These are phyloP conservation scores for Neogobius melanostomus DNA, from an alignment of 2,113 vertebrate genomes.

Conservation along the genomic window DNA sequence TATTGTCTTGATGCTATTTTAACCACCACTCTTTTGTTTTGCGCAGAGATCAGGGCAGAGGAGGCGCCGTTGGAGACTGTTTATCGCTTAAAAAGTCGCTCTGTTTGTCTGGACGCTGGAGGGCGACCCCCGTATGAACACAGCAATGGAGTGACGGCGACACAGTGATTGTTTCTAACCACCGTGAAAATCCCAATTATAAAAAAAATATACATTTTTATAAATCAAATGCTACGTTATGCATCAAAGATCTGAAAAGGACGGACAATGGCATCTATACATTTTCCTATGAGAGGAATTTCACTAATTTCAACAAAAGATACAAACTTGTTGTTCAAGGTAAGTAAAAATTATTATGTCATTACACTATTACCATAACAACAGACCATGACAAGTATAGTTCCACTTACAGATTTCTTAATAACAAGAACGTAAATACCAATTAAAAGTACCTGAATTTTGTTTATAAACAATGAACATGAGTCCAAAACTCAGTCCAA, in stretches of 20 bases:
- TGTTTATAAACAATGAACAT: too few species aligned
- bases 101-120: slow-evolving; percentile 24
- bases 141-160: fast-evolving
- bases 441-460: too few species aligned
- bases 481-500: too few species aligned
- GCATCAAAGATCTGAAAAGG: slow-evolving; percentile 28
- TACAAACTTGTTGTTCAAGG: slow-evolving; percentile 46
- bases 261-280: slow-evolving; percentile 38
- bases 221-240: neutral
- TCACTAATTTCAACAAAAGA: fast-evolving
- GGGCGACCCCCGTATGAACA: fast-evolving
- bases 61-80: fast-evolving
- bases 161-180: fast-evolving
- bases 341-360: slow-evolving; percentile 25
- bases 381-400: too few species aligned
- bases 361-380: too few species aligned
- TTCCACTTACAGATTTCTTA: too few species aligned
- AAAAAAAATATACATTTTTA: fast-evolving
- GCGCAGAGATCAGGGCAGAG: slow-evolving; percentile 3
- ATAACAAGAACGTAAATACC: too few species aligned
- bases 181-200: fast-evolving
- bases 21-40: neutral
- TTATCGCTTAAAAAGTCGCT: slow-evolving; percentile 18
- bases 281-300: fast-evolving
- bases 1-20: neutral